Evolutionary conservation across 2,888 invertebrate genomes (phyloP), one percentile per base, ranked within the genome.

Genomic region (Calameuta filiformis): DNA sequence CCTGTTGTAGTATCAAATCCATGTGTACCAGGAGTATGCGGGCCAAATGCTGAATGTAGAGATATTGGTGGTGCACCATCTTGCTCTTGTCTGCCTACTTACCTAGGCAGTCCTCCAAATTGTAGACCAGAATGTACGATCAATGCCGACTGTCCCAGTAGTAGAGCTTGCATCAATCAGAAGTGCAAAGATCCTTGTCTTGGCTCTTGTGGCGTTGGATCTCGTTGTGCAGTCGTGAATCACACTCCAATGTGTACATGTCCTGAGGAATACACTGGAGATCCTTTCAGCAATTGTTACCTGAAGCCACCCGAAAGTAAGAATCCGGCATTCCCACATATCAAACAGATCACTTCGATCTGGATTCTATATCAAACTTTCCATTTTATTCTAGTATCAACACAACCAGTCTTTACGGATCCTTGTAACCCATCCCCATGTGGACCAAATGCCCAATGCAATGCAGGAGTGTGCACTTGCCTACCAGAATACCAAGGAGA

Each of bases 181-280:
- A 96, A 95, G 91, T 97, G 97, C 90, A 93, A 93, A 83, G 95
- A 97, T 90, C 97, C 97, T 23, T 97, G 97, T 87, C 93, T 94
- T 6, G 96, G 96, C 71, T 94, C 96, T 34, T 96, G 97, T 87
- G 97, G 97, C 30, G 87, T 94, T 74, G 93, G 93, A 81, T 96
- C 97, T 4, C 90, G 94, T 73, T 97, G 97, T 87, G 94, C 93
- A 85, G 95, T 96, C 11, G 93, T 95, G n/a, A 95, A 95, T 89
- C 95, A 97, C 90, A 93, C 94, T 75, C 96, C 97, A 3, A 93
- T 95, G 69, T 96, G 96, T 89, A 93, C 94, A 2, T 97, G 97
- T 87, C 90, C 94, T 4, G 92, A 94, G 37, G 95, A 94, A 80
- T 95, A 93, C 86, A 93, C 94, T 35, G 97, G 97, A 30, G 95